Percentiles rank a stretch among this genome's conserved stretches.
These are phyloP conservation scores for Echeneis naucrates DNA, from an alignment of 2,797 vertebrate species.

Conservation along the genomic window DNA sequence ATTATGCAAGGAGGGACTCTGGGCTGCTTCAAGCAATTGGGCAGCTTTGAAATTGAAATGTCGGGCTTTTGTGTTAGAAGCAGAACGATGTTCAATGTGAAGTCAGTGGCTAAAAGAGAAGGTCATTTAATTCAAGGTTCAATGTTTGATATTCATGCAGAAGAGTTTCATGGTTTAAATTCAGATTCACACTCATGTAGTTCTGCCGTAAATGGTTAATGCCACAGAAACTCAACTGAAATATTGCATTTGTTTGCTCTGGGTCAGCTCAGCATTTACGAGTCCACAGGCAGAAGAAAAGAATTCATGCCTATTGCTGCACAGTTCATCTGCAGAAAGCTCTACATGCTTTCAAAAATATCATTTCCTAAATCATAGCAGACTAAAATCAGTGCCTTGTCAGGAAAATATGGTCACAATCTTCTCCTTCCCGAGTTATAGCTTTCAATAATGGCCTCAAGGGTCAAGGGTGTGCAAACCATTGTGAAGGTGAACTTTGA, in stretches of 20 bases:
- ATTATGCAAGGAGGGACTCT: slow-evolving; percentile 56
- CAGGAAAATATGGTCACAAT: too few species aligned
- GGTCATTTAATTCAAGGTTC: slow-evolving; percentile 42
- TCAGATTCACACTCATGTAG: background rate
- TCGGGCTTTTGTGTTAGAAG: slow-evolving; percentile 47
- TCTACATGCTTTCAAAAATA: background rate
- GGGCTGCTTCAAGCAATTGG: slow-evolving; percentile 51
- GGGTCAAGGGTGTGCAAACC: too few species aligned
- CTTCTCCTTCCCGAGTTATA: too few species aligned
- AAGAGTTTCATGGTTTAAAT: slow-evolving; percentile 26
- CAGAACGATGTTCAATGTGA: slow-evolving; percentile 37
- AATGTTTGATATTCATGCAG: background rate
- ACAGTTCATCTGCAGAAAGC: background rate
- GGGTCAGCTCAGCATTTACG: slow-evolving; percentile 2
- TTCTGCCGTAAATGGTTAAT: slow-evolving; percentile 4
- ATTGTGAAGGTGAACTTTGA: too few species aligned
- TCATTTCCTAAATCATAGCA: background rate
- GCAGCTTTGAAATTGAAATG: slow-evolving; percentile 74
- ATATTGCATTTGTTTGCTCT: slow-evolving; percentile 1
- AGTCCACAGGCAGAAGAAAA: background rate
- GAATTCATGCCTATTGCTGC: background rate
- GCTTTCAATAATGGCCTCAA: too few species aligned
- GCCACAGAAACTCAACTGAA: background rate
- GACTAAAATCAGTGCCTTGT: too few species aligned
- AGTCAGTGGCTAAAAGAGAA: slow-evolving; percentile 41